phyloP scores from a whole-genome alignment of 2,797 vertebrate genomes.

The Synaphobranchus kaupii region DNA sequence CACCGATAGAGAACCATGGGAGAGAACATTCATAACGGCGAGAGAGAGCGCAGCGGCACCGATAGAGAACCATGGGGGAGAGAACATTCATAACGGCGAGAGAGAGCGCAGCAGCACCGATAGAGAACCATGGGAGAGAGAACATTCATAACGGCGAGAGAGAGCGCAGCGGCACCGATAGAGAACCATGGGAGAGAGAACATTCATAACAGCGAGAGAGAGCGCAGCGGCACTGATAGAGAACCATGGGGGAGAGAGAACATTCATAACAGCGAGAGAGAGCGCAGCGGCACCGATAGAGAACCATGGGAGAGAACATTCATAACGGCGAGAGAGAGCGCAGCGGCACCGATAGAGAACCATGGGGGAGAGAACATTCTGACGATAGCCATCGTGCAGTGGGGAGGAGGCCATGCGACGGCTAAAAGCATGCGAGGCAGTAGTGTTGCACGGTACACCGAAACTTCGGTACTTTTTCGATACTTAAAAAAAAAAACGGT shows the following conservation, averaged over 20 bases:
- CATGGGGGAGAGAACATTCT: too few species aligned
- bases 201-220: background rate
- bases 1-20: background rate
- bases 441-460: too few species aligned
- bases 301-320: too few species aligned
- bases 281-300: background rate
- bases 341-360: background rate
- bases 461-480: too few species aligned
- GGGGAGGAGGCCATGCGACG: background rate
- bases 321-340: background rate
- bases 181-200: background rate
- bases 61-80: background rate
- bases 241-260: too few species aligned
- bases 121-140: background rate
- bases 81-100: background rate
- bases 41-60: background rate
- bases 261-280: background rate
- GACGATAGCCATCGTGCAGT: too few species aligned
- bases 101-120: background rate
- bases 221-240: background rate
- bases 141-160: background rate
- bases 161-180: background rate
- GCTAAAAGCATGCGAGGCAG: background rate
- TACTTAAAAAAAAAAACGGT: too few species aligned
- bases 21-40: background rate